Evolutionary conservation across 2,113 vertebrate genomes (phyloP).

Genomic region (Clarias magur): DNA sequence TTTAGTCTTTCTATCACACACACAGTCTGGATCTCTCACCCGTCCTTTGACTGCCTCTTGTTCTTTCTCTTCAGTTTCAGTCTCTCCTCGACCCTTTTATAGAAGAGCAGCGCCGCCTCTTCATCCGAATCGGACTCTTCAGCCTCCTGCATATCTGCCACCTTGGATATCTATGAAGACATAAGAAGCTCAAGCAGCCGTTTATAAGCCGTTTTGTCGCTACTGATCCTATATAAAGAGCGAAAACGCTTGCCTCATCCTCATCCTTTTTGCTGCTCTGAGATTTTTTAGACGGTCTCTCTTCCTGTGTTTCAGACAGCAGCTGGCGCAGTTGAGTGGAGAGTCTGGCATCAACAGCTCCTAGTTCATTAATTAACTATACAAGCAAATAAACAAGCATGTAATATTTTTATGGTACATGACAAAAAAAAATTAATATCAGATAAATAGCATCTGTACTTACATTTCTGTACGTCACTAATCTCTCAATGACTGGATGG

Average conservation of each 20-base stretch:
- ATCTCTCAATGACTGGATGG: slow-evolving; percentile 90
- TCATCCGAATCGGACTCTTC: slow-evolving; percentile 73
- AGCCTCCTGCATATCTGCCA: slow-evolving; percentile 37
- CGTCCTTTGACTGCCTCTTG: slow-evolving; percentile 43
- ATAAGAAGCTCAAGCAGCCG: slow-evolving; percentile 6
- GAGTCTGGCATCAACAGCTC: slow-evolving; percentile 77
- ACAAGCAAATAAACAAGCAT: not conserved
- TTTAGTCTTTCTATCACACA: not conserved
- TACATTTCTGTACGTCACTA: slow-evolving; percentile 87
- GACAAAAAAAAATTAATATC: not conserved
- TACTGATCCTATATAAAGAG: not conserved
- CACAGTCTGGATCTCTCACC: slow-evolving; percentile 59
- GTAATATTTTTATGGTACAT: not conserved
- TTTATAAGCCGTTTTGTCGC: not conserved
- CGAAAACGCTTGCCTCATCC: slow-evolving; percentile 50
- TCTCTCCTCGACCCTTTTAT: slow-evolving; percentile 68
- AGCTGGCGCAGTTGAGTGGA: slow-evolving; percentile 77
- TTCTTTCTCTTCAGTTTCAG: slow-evolving; percentile 70
- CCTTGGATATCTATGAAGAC: slow-evolving; percentile 54
- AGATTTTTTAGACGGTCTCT: slow-evolving; percentile 32
- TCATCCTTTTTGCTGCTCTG: slow-evolving; percentile 58
- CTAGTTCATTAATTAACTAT: slow-evolving; percentile 80
- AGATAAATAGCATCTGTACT: slow-evolving; percentile 50
- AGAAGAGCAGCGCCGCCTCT: slow-evolving; percentile 78
- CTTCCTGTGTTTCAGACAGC: slow-evolving; percentile 61